These are phyloP conservation scores for Amphilophus citrinellus DNA, from an alignment of 2,113 vertebrate genomes.

Conservation along the genomic window DNA sequence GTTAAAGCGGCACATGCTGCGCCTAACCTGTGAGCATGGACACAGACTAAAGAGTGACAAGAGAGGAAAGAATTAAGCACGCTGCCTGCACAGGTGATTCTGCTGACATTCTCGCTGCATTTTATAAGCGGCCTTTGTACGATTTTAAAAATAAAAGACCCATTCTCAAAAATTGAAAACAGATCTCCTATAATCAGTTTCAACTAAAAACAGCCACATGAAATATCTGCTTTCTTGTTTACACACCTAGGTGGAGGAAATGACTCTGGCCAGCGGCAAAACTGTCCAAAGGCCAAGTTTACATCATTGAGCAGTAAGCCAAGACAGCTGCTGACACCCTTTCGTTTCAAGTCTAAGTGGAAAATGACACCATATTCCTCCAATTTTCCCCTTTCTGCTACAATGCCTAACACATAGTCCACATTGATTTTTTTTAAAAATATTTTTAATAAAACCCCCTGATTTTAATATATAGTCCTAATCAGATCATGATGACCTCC, in stretches of 20 bases:
- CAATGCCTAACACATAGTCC: not conserved
- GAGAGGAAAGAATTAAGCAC: not conserved
- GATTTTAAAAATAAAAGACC: not conserved
- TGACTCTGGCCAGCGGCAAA: slow-evolving; percentile 30
- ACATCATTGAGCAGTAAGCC: slow-evolving; percentile 47
- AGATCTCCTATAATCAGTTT: slow-evolving; percentile 3
- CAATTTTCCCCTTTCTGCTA: not conserved
- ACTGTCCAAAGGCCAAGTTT: slow-evolving; percentile 48
- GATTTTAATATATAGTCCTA: not conserved
- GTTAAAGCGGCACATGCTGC: not conserved
- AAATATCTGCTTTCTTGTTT: slow-evolving; percentile 35
- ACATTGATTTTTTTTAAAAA: not conserved
- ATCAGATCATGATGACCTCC: not conserved
- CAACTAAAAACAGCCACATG: not conserved
- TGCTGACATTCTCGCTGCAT: not conserved
- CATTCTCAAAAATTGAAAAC: slow-evolving; percentile 3
- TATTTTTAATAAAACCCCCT: not conserved
- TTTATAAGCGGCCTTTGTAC: not conserved
- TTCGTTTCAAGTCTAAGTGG: slow-evolving; percentile 11
- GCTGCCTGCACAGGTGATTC: not conserved
- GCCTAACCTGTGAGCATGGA: not conserved
- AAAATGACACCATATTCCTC: slow-evolving; percentile 29
- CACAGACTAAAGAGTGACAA: not conserved
- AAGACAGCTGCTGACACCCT: slow-evolving; percentile 50
- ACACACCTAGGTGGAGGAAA: slow-evolving; percentile 44